phyloP scores from a whole-genome alignment of 2,888 invertebrate species.

The Sphecodes monilicornis region DNA sequence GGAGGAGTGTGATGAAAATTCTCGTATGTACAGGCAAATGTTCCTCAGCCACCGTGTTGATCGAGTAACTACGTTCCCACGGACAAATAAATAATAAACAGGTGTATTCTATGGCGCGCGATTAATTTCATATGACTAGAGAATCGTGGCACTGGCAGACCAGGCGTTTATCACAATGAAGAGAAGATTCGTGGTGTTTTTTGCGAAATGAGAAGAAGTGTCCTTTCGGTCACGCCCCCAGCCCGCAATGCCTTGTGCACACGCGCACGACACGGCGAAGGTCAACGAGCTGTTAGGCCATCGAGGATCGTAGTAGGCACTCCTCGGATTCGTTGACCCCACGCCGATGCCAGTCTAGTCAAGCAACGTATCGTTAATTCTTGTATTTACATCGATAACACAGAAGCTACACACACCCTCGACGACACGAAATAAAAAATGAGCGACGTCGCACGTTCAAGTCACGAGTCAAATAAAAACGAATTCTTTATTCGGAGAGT shows the following conservation, averaged over 20 bases:
- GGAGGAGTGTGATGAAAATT: constrained; percentile 18
- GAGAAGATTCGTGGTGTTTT: constrained; percentile 32
- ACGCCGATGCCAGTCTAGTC: constrained; percentile 22
- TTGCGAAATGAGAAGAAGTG: constrained; percentile 22
- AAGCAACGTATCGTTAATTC: constrained; percentile 13
- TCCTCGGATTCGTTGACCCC: constrained; percentile 61
- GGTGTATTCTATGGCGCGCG: constrained; percentile 60
- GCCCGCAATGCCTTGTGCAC: constrained; percentile 11
- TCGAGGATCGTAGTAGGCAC: constrained; percentile 65
- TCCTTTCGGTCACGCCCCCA: not conserved
- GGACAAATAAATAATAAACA: constrained; percentile 46
- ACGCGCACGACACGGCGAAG: not conserved
- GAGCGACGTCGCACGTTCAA: constrained; percentile 24
- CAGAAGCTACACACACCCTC: constrained; percentile 36
- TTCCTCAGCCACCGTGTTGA: constrained; percentile 54
- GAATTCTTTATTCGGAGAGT: constrained; percentile 58
- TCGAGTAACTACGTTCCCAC: constrained; percentile 36
- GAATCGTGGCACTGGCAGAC: constrained; percentile 66
- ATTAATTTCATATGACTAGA: constrained; percentile 74
- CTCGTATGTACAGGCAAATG: constrained; percentile 22
- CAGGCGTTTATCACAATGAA: constrained; percentile 27
- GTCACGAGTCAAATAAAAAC: constrained; percentile 57
- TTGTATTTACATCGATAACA: constrained; percentile 60
- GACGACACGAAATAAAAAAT: constrained; percentile 54
- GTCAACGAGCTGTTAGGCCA: constrained; percentile 56